Evolutionary conservation across 2,888 invertebrate genomes (phyloP).

Genomic region (Ditula angustiorana): DNA sequence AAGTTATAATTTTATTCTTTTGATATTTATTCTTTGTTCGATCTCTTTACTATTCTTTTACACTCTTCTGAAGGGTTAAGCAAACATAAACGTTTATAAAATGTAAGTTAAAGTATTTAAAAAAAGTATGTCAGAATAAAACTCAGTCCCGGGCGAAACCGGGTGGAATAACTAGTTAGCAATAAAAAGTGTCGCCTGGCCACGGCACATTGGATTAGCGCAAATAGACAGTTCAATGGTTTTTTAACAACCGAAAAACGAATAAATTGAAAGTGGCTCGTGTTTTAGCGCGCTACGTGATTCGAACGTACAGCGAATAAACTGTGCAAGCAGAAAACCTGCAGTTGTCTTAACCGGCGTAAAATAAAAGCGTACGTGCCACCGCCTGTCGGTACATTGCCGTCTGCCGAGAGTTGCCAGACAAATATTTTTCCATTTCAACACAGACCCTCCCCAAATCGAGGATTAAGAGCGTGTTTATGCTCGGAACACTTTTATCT

Average conservation of each 20-base stretch:
- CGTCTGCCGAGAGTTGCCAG: constrained; percentile 54
- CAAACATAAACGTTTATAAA: too few species aligned
- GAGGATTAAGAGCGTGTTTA: constrained; percentile 73
- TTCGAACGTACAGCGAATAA: constrained; percentile 47
- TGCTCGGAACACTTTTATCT: constrained; percentile 58
- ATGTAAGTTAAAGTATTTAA: neutral
- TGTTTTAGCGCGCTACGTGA: constrained; percentile 49
- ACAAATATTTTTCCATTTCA: constrained; percentile 84
- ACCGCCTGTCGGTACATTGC: constrained; percentile 41
- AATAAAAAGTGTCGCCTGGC: constrained; percentile 14
- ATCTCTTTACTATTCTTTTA: too few species aligned
- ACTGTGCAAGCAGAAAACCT: constrained; percentile 48
- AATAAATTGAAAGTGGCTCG: constrained; percentile 37
- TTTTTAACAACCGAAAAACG: constrained; percentile 37
- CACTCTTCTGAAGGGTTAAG: too few species aligned
- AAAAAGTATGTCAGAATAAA: too few species aligned
- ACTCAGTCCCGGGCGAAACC: too few species aligned
- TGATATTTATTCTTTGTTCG: too few species aligned
- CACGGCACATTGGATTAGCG: constrained; percentile 29
- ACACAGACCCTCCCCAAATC: constrained; percentile 67
- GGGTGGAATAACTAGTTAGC: too few species aligned
- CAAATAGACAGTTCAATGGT: constrained; percentile 34
- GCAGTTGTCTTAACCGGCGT: constrained; percentile 63
- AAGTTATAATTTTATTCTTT: too few species aligned
- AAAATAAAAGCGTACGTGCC: constrained; percentile 68